Evolutionary conservation across 2,888 invertebrate species (phyloP).

Genomic region (Itoplectis maculator): DNA sequence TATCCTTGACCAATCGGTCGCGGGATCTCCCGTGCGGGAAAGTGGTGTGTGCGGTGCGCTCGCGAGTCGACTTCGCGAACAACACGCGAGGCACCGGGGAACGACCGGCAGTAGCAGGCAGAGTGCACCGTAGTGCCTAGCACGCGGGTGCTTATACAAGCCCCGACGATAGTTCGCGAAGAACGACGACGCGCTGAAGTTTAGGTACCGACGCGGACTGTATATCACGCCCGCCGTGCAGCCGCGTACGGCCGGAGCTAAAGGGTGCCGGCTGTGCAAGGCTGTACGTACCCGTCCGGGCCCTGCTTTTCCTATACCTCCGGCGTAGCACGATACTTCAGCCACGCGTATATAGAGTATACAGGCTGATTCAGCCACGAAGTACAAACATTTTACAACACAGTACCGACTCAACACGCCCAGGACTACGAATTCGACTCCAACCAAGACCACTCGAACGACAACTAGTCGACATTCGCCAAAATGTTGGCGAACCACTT

Average conservation of each 20-base stretch:
- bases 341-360: too few relatives aligned
- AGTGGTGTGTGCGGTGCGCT: constrained; percentile 38
- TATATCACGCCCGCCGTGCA: constrained; percentile 34
- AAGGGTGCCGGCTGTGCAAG: constrained; percentile 46
- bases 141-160: constrained; percentile 58
- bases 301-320: not conserved
- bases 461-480: too few relatives aligned
- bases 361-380: too few relatives aligned
- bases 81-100: constrained; percentile 55
- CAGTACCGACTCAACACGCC: too few relatives aligned
- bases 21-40: constrained; percentile 61
- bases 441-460: too few relatives aligned
- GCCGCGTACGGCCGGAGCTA: too few relatives aligned
- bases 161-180: constrained; percentile 52
- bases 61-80: constrained; percentile 22
- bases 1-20: constrained; percentile 68
- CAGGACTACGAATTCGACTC: too few relatives aligned
- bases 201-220: constrained; percentile 42
- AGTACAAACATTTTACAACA: too few relatives aligned
- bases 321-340: not conserved
- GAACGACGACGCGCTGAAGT: constrained; percentile 55
- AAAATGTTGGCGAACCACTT: too few relatives aligned
- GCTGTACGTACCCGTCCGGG: constrained; percentile 35
- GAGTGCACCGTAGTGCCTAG: constrained; percentile 36
- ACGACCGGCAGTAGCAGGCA: too few relatives aligned